phyloP scores from a whole-genome alignment of 2,888 invertebrate species.

The Melieria crassipennis region DNA sequence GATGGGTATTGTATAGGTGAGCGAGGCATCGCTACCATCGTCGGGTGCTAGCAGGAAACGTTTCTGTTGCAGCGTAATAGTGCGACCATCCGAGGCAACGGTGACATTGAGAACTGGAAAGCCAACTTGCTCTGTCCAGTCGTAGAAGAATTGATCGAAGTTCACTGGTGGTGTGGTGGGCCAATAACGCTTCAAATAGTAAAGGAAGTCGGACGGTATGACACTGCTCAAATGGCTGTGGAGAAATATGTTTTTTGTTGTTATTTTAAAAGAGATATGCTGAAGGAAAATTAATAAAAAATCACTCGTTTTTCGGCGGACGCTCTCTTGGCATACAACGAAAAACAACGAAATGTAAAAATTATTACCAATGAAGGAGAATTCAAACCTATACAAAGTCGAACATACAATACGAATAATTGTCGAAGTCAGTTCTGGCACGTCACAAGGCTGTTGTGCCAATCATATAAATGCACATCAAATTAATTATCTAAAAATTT shows the following conservation, averaged over 20 bases:
- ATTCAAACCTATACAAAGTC: background rate
- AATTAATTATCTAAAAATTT: no score
- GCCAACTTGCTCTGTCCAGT: slow-evolving; percentile 75
- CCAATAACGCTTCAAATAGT: slow-evolving; percentile 62
- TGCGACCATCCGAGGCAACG: slow-evolving; percentile 19
- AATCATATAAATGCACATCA: no score
- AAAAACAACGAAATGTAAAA: background rate
- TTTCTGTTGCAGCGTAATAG: slow-evolving; percentile 47
- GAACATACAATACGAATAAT: background rate
- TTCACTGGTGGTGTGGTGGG: slow-evolving; percentile 57
- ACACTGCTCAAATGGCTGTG: slow-evolving; percentile 59
- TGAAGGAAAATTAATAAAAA: no score
- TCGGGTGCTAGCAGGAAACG: slow-evolving; percentile 49
- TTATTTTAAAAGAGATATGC: no score
- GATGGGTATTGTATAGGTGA: slow-evolving; percentile 57
- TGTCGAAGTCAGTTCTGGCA: no score
- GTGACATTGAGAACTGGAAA: slow-evolving; percentile 72
- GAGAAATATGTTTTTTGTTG: background rate
- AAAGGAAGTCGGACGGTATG: slow-evolving; percentile 68
- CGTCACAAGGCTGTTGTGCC: no score
- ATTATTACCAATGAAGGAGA: background rate
- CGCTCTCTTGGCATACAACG: background rate
- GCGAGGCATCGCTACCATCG: slow-evolving; percentile 45
- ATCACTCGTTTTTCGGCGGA: no score
- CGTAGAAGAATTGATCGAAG: slow-evolving; percentile 60